Evolutionary conservation across 2,797 vertebrate species (phyloP).

Genomic region (Danionella dracula): DNA sequence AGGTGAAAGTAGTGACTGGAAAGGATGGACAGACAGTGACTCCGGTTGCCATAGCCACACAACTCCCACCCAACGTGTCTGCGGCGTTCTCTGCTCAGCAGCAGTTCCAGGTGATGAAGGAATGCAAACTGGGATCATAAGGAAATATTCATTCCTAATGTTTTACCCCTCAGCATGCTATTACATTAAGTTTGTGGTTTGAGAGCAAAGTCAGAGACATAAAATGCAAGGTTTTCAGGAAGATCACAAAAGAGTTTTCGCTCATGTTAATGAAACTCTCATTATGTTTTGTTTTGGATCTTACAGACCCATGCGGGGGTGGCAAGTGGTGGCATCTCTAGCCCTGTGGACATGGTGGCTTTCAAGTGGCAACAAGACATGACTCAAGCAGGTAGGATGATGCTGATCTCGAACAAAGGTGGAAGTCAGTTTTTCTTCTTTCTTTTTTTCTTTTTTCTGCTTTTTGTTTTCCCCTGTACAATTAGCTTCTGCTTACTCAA

Average conservation of each 20-base stretch:
- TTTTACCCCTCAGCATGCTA: neutral
- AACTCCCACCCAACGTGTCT: constrained; percentile 95
- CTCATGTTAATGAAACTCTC: neutral
- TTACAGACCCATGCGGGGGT: constrained; percentile 79
- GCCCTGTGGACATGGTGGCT: constrained; percentile 85
- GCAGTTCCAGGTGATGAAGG: constrained; percentile 83
- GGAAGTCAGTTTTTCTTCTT: constrained; percentile 57
- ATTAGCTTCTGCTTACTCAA: constrained; percentile 78
- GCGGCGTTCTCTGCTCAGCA: constrained; percentile 88
- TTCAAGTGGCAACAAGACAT: constrained; percentile 92
- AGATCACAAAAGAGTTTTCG: neutral
- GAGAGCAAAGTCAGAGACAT: neutral
- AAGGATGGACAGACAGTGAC: constrained; percentile 96
- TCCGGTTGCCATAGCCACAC: constrained; percentile 95
- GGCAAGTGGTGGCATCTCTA: constrained; percentile 70
- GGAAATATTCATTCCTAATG: constrained; percentile 14
- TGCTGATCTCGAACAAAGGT: constrained; percentile 37
- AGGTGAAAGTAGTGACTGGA: constrained; percentile 95
- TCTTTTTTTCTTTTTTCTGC: constrained; percentile 57
- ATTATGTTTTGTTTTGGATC: neutral
- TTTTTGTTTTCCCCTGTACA: constrained; percentile 65
- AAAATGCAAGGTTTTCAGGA: neutral
- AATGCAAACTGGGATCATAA: constrained; percentile 11
- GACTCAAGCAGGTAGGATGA: constrained; percentile 85
- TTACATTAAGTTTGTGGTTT: neutral